Evolutionary conservation across 2,113 vertebrate species (phyloP), one percentile per base, ranked within the genome.

Genomic region (Cercopithecus mona): DNA sequence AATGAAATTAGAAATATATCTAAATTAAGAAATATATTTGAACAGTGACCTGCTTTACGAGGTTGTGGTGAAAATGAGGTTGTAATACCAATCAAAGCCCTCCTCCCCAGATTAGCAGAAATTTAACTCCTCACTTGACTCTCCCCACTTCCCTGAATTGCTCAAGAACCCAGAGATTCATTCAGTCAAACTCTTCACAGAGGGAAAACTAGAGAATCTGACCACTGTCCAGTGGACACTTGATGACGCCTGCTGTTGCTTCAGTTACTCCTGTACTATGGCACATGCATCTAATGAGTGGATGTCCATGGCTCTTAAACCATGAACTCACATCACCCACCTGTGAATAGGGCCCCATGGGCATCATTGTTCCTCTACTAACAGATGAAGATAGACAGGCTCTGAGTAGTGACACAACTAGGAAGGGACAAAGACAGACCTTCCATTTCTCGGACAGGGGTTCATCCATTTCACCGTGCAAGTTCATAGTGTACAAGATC

Each of bases 1-100:
- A 94, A 23, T 80, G 55, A 45, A 92, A 92, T 66, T 50, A 32
- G 85, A 93, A 92, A 72, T 50, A 83, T 50, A 79, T 83, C 52
- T 88, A 89, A 88, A 94, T 17, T 48, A 86, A 82, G 70, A 92
- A 94, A 59, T 27, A 4, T 43, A 40, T 78, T 38, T 68, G 55
- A 94, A 88, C 20, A 45, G 13, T 14, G 86, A 45, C 45, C 85
- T 88, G 50, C 57, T 85, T 83, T 88, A 64, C 1, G 16, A 86
- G 73, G 16, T 35, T 72, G 32, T 52, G 10, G 55, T 80, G 59
- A n/a, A 57, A 75, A 59, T 14, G 76, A 79, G 11, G 25, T 76
- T 0, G 4, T 17, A n/a, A 85, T n/a, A 35, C 52, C 27, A 81
- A 52, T 59, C 68, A 73, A 88, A 40, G n/a, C 35, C 32, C 38